A percentile compares a stretch with the other conserved stretches of the same genome.
phyloP scores from a whole-genome alignment of 2,797 vertebrate genomes.

The Triplophysa yarkandensis region DNA sequence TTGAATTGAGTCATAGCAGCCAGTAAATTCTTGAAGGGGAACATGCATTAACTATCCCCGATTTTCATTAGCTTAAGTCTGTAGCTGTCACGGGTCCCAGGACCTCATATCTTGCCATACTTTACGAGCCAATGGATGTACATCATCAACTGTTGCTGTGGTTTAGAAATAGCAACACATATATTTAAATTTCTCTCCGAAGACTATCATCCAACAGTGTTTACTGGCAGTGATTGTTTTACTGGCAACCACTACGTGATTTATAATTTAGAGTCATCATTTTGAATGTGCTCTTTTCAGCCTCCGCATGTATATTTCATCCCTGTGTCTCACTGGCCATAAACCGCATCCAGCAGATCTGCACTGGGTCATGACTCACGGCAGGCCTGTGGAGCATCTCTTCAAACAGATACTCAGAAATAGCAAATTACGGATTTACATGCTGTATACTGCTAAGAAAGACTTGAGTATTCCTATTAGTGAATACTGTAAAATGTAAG shows the following conservation, averaged over 20 bases:
- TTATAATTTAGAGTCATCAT: constrained; percentile 45
- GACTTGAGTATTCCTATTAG: too few relatives aligned
- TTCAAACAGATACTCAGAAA: constrained; percentile 71
- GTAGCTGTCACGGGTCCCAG: neutral
- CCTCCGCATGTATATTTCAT: constrained; percentile 65
- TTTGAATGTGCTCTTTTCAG: constrained; percentile 48
- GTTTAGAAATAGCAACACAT: neutral
- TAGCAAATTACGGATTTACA: constrained; percentile 62
- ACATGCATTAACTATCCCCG: neutral
- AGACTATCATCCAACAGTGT: neutral
- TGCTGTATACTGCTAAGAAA: too few relatives aligned
- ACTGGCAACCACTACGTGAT: constrained; percentile 44
- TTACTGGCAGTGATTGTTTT: constrained; percentile 37
- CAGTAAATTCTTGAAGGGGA: neutral
- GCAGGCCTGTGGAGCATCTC: constrained; percentile 41
- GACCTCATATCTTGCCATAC: neutral
- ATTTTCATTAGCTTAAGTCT: neutral
- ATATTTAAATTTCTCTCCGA: neutral
- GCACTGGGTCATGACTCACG: constrained; percentile 52
- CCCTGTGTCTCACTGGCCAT: constrained; percentile 1
- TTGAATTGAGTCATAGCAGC: neutral
- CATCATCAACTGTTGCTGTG: neutral
- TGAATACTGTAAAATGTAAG: too few relatives aligned
- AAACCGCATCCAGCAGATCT: constrained; percentile 43
- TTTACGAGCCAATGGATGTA: neutral